phyloP scores from a whole-genome alignment of 1,140 invertebrate genomes.

The Pseudachorutes palmiensis region DNA sequence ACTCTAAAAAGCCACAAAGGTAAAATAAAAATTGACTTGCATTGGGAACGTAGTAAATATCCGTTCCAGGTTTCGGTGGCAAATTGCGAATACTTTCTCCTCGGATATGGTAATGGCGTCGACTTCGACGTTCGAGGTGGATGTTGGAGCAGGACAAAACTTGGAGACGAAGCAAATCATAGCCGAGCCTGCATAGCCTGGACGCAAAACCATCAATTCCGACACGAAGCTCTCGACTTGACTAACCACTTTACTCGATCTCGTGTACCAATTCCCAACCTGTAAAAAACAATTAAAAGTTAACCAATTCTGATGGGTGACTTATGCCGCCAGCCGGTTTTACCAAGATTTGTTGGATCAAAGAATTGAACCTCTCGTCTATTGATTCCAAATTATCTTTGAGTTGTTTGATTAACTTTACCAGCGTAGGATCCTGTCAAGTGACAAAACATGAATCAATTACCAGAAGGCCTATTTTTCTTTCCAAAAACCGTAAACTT shows the following conservation, averaged over 20 bases:
- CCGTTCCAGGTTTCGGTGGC: conserved; percentile 50
- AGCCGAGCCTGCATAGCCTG: conserved; percentile 17
- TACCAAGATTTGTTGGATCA: conserved; percentile 40
- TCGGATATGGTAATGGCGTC: conserved; percentile 43
- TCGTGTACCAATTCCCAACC: conserved; percentile 23
- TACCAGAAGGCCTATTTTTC: background rate
- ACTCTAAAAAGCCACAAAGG: conserved; percentile 17
- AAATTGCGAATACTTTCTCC: conserved; percentile 47
- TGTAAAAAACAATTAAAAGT: conserved; percentile 3
- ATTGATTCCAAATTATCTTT: conserved; percentile 38
- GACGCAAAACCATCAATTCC: conserved; percentile 22
- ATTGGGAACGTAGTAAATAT: conserved; percentile 54
- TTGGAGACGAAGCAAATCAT: conserved; percentile 29
- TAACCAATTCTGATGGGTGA: no score
- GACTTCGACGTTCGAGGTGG: conserved; percentile 44
- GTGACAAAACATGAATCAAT: background rate
- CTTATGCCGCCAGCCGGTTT: no score
- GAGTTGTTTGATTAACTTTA: conserved; percentile 36
- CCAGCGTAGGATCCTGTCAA: conserved; percentile 33
- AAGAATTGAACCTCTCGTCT: conserved; percentile 38
- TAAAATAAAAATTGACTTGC: conserved; percentile 45
- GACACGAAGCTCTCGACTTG: conserved; percentile 31
- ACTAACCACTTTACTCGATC: conserved; percentile 34
- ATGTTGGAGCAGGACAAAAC: conserved; percentile 34
- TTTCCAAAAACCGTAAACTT: conserved; percentile 1